These are phyloP conservation scores for Pangasianodon gigas DNA, from an alignment of 2,113 vertebrate species.

Conservation along the genomic window DNA sequence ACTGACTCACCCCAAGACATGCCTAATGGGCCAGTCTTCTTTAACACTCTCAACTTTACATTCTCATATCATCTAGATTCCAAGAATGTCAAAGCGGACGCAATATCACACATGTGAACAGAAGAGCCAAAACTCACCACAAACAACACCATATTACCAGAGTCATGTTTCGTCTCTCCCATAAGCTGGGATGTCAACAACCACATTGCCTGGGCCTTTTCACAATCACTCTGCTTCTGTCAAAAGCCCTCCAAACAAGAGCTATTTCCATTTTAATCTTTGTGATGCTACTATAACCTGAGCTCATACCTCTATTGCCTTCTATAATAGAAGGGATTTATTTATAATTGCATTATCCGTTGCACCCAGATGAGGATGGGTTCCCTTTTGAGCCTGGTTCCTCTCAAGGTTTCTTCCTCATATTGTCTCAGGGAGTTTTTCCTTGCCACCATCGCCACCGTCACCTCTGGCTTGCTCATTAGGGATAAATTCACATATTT, in stretches of 20 bases:
- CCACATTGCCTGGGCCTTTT: background rate
- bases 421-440: no score
- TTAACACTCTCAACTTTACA: background rate
- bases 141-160: background rate
- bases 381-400: no score
- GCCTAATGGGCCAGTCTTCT: background rate
- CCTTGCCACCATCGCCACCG: no score
- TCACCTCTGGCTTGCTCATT: no score
- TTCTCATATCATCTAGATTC: background rate
- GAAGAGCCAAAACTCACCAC: background rate
- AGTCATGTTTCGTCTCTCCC: background rate
- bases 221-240: background rate
- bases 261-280: background rate
- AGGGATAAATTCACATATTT: no score
- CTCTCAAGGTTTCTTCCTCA: no score
- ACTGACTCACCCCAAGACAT: background rate
- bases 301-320: background rate
- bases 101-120: background rate
- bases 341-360: no score
- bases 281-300: background rate
- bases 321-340: no score
- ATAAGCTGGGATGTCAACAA: background rate
- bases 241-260: background rate
- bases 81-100: background rate
- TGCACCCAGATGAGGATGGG: no score